Conservation (phyloP, 37 sponge, comb jelly and placozoan genomes). For the Eunapius fragilis region DNA sequence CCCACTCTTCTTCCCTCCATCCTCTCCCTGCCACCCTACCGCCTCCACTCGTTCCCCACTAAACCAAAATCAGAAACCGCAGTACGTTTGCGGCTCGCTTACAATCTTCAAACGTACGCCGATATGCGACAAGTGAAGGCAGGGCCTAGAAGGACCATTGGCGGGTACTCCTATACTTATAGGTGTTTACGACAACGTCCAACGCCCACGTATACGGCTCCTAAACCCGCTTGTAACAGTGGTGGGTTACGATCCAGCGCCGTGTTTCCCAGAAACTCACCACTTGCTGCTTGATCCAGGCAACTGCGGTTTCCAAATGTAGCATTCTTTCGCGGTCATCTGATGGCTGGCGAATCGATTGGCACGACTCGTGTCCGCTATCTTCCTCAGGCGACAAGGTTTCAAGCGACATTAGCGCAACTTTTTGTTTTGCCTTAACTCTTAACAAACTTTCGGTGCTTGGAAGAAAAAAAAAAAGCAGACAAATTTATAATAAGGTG, state of each 20-base stretch:
- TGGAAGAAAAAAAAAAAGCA: neutral
- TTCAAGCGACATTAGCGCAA: neutral
- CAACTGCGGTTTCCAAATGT: slow-evolving; percentile 46
- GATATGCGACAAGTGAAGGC: no score
- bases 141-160: no score
- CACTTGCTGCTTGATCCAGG: slow-evolving; percentile 77
- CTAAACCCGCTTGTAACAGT: neutral
- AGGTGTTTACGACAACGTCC: neutral
- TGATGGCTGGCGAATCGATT: neutral
- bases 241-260: neutral
- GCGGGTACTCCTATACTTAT: neutral
- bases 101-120: no score
- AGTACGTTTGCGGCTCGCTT: no score
- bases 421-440: neutral
- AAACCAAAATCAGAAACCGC: no score
- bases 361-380: slow-evolving; percentile 31
- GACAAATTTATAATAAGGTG: neutral
- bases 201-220: neutral
- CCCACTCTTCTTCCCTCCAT: no score
- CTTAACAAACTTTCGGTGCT: neutral
- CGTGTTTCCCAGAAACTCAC: slow-evolving; percentile 45
- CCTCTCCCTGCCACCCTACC: no score
- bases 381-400: slow-evolving; percentile 15
- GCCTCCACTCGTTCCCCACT: no score
- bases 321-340: slow-evolving; percentile 50